These are phyloP conservation scores for Bucco capensis DNA, from an alignment of 2,113 vertebrate genomes.

Conservation along the genomic window DNA sequence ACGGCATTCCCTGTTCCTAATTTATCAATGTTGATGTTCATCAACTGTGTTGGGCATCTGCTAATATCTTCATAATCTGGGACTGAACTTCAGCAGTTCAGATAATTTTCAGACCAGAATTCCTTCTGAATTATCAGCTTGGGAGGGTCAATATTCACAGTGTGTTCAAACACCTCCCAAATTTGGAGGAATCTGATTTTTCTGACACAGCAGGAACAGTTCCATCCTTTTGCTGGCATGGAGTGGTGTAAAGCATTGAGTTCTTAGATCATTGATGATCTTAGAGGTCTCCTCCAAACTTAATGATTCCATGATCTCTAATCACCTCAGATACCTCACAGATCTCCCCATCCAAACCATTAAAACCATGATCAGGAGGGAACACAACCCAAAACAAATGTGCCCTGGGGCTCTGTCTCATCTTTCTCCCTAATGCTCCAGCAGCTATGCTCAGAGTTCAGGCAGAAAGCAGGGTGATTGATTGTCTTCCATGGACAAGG, in stretches of 20 bases:
- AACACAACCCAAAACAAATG: neutral
- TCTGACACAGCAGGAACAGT: neutral
- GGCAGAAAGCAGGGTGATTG: conserved; percentile 35
- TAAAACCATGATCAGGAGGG: neutral
- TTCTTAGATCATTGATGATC: too few species aligned
- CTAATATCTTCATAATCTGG: neutral
- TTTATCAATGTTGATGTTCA: conserved; percentile 13
- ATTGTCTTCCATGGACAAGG: neutral
- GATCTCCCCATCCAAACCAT: neutral
- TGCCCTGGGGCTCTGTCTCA: neutral
- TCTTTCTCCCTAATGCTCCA: neutral
- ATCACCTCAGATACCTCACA: neutral
- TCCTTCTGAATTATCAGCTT: neutral
- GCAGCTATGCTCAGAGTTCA: neutral
- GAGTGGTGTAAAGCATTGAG: too few species aligned
- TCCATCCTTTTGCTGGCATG: too few species aligned
- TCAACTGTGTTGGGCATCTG: neutral
- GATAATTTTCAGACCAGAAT: neutral
- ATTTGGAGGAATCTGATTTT: rapidly evolving
- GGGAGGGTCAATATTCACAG: neutral
- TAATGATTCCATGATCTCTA: too few species aligned
- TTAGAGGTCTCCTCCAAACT: too few species aligned
- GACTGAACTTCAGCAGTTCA: neutral
- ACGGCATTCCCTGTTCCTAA: neutral
- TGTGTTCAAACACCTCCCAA: neutral